phyloP scores from a whole-genome alignment of 2,797 vertebrate species.

The Tangara arthus region DNA sequence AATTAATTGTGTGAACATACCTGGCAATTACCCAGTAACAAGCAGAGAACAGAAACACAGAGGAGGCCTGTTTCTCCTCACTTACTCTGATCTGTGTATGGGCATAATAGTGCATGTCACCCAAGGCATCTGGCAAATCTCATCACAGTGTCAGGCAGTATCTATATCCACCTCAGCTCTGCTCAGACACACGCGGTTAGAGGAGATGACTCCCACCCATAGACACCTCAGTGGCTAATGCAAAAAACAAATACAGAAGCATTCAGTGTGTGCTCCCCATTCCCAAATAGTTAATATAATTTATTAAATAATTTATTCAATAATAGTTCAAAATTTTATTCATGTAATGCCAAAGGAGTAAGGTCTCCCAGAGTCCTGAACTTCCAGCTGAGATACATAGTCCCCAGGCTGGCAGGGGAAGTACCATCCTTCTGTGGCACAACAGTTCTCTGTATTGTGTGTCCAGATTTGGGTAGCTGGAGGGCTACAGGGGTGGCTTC shows the following conservation, averaged over 20 bases:
- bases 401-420: neutral
- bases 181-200: neutral
- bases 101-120: conserved; percentile 32
- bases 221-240: neutral
- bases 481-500: neutral
- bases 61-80: conserved; percentile 48
- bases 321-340: neutral
- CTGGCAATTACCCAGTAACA: conserved; percentile 41
- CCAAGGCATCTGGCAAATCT: conserved; percentile 22
- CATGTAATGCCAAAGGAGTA: neutral
- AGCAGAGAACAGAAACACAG: conserved; percentile 43
- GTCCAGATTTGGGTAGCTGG: neutral
- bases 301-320: neutral
- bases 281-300: neutral
- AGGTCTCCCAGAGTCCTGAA: neutral
- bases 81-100: conserved; percentile 1
- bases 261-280: neutral
- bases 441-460: neutral
- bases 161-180: neutral
- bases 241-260: neutral
- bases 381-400: neutral
- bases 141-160: conserved; percentile 2
- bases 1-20: conserved; percentile 37
- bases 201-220: neutral
- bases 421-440: neutral